Conservation (phyloP, 2,113 vertebrate species). For the Sapajus apella region DNA sequence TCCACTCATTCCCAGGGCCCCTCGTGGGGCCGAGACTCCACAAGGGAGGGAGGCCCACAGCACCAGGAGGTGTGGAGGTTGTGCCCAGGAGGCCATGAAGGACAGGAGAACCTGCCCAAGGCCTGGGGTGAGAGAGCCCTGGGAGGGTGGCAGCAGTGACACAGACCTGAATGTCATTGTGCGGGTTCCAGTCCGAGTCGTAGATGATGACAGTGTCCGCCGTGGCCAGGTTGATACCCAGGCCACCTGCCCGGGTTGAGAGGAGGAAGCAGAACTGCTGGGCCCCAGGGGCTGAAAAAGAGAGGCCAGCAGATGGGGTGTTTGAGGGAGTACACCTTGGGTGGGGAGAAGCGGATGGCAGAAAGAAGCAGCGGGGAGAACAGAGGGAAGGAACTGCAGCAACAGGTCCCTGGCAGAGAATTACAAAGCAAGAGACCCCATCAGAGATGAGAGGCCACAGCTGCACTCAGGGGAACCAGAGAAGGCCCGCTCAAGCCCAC, state of each 20-base stretch:
- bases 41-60: fast-evolving
- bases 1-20: neutral
- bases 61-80: too few species aligned
- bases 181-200: conserved; percentile 99
- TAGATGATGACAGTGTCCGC: conserved; percentile 98
- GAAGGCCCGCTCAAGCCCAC: neutral
- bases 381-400: too few species aligned
- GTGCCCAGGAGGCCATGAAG: too few species aligned
- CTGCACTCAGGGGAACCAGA: neutral
- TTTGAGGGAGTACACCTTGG: neutral
- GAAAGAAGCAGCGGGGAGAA: neutral
- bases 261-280: conserved; percentile 99
- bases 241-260: conserved; percentile 96
- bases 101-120: fast-evolving
- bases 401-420: neutral
- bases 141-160: neutral
- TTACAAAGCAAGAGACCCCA: neutral
- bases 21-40: neutral
- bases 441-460: neutral
- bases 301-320: conserved; percentile 16
- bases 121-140: neutral
- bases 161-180: conserved; percentile 98
- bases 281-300: conserved; percentile 92
- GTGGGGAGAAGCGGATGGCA: fast-evolving
- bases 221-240: conserved; percentile 98